Base-by-base conservation (phyloP, 2,888 invertebrate genomes). In the Hydrotaea cyrtoneurina region DNA sequence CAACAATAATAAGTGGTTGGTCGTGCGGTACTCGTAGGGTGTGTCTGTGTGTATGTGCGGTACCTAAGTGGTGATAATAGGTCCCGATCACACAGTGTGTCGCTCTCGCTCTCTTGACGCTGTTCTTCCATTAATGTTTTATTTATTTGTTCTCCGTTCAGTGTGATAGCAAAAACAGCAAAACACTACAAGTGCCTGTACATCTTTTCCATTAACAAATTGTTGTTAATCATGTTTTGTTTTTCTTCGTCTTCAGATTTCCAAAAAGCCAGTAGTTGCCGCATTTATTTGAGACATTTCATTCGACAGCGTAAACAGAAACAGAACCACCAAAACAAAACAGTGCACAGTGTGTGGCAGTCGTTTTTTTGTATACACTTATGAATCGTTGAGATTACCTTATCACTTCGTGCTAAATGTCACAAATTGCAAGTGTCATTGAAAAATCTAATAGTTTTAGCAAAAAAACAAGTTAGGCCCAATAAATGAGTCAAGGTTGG, bases 181-280 rank as follows among this genome's bases (percentile, higher is more conserved):
- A n/a, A n/a, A n/a, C n/a, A 8, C 55, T 55, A 26, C 13, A 59
- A 23, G 19, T 50, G 50, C 2, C n/a, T 43, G 19, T n/a, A 62
- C 53, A 59, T 46, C 66, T 66, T 84, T 78, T 78, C 64, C 57
- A 84, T 84, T 81, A 78, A 78, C 75, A 81, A 84, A 81, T 72
- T 55, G 59, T 74, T 77, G 66, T 83, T 80, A 72, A 78, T 78
- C 66, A 75, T 66, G 46, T 57, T 36, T 77, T 57, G 19, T 77
- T 66, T 13, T 71, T 74, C 19, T 80, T 62, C 39, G 10, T 62
- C 39, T 62, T 76, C 11, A 23, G 53, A 71, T 39, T 71, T 76
- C 50, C 50, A 36, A n/a, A n/a, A 2, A 64, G 31, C 17, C 17
- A 53, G 13, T 64, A 8, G 50, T n/a, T 55, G 50, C n/a, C 5